These are phyloP conservation scores for Paramuricea clavata DNA, from an alignment of 92 coral and sea anemone species.

Conservation along the genomic window DNA sequence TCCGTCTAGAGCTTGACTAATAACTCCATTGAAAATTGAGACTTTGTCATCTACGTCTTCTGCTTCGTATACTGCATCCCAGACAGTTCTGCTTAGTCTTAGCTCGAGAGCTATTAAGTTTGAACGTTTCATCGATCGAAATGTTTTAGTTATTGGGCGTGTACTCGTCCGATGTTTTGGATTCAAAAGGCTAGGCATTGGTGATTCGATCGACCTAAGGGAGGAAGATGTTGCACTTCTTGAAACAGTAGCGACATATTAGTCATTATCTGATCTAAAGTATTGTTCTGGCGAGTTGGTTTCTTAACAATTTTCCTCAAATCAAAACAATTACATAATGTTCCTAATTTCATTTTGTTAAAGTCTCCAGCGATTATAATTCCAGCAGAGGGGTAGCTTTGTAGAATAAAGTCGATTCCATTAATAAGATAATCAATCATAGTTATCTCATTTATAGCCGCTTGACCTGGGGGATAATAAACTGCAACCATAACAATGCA, in stretches of 20 bases:
- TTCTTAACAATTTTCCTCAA: constrained; percentile 17
- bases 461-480: constrained; percentile 44
- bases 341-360: background rate
- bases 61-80: constrained; percentile 10
- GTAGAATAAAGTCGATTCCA: constrained; percentile 38
- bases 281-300: constrained; percentile 37
- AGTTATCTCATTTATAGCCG: constrained; percentile 6
- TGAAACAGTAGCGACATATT: background rate
- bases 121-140: background rate
- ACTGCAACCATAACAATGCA: constrained; percentile 39
- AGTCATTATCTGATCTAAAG: constrained; percentile 47
- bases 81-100: background rate
- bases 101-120: constrained; percentile 16
- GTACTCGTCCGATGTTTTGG: background rate
- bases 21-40: background rate
- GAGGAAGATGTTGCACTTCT: constrained; percentile 14
- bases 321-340: background rate
- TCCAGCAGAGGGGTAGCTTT: constrained; percentile 45
- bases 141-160: background rate
- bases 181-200: constrained; percentile 14
- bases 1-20: background rate
- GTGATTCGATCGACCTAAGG: constrained; percentile 21
- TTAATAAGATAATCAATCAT: constrained; percentile 39
- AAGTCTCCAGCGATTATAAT: constrained; percentile 48
- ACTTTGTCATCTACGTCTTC: constrained; percentile 33